Evolutionary conservation across 2,797 vertebrate genomes (phyloP).

Genomic region (Myotis daubentonii): DNA sequence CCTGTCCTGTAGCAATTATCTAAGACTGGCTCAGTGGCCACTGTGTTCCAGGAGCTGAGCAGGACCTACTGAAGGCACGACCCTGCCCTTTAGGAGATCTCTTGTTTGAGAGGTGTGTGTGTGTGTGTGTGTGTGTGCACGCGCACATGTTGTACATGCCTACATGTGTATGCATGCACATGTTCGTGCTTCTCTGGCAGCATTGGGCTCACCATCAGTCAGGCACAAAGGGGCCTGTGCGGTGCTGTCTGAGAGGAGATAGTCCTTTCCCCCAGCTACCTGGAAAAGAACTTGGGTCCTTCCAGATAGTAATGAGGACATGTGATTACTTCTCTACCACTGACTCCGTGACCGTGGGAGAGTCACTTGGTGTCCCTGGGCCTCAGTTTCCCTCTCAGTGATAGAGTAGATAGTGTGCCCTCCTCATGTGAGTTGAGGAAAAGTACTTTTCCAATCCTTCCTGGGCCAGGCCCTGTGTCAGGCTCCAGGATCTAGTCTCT

Average conservation of each 20-base stretch:
- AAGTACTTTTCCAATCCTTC: neutral
- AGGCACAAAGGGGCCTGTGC: neutral
- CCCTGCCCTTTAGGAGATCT: neutral
- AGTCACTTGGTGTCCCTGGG: neutral
- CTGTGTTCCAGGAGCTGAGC: neutral
- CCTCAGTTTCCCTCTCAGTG: neutral
- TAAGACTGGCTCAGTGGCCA: neutral
- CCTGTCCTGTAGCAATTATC: neutral
- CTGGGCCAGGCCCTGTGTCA: neutral
- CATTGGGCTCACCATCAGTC: no score
- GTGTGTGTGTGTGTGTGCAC: accelerated
- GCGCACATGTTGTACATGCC: accelerated
- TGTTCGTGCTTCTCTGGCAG: neutral
- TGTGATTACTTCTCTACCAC: neutral
- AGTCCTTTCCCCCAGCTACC: neutral
- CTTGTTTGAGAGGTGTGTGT: neutral
- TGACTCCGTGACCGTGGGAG: neutral
- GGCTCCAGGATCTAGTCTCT: neutral
- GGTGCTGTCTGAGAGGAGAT: neutral
- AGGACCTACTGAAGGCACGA: neutral
- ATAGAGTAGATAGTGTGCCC: neutral
- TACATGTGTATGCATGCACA: neutral
- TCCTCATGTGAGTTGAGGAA: neutral
- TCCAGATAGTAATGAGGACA: neutral
- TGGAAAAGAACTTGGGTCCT: neutral